Conservation (phyloP, 1,140 invertebrate species). For the Lysiphlebus fabarum region DNA sequence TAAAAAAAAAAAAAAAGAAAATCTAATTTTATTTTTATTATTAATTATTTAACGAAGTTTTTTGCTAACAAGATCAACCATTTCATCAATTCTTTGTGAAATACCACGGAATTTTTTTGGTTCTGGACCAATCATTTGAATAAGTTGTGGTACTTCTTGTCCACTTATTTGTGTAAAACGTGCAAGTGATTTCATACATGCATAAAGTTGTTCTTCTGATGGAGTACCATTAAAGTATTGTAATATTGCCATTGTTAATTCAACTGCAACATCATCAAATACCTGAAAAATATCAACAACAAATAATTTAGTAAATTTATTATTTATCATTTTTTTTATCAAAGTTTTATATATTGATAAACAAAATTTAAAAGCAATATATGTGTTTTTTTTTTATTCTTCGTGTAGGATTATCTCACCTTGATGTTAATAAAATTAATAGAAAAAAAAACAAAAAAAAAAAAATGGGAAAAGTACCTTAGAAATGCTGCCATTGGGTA, state of each 20-base stretch:
- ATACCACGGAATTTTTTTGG: slow-evolving; percentile 77
- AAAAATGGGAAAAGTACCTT: slow-evolving; percentile 59
- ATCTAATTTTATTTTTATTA: no score
- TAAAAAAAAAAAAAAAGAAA: no score
- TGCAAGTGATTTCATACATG: slow-evolving; percentile 74
- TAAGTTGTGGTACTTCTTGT: slow-evolving; percentile 81
- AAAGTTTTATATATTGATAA: no score
- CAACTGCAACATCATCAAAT: slow-evolving; percentile 90
- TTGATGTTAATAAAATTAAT: background rate
- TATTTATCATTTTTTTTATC: no score
- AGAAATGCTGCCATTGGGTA: slow-evolving; percentile 66
- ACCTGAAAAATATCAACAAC: slow-evolving; percentile 60
- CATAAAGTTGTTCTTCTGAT: slow-evolving; percentile 74
- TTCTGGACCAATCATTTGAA: slow-evolving; percentile 90
- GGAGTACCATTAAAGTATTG: slow-evolving; percentile 82
- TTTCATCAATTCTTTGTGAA: slow-evolving; percentile 75
- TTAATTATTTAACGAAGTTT: slow-evolving; percentile 58
- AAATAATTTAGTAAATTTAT: no score
- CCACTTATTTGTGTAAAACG: slow-evolving; percentile 76
- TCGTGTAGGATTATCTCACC: slow-evolving; percentile 8
- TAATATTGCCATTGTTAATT: slow-evolving; percentile 86
- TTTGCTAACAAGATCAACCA: slow-evolving; percentile 71
- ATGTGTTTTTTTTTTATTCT: background rate
- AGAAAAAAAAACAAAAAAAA: slow-evolving; percentile 9
- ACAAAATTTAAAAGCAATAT: no score